Evolutionary conservation across 2,797 vertebrate species (phyloP).

Genomic region (Sebastes steindachneri): DNA sequence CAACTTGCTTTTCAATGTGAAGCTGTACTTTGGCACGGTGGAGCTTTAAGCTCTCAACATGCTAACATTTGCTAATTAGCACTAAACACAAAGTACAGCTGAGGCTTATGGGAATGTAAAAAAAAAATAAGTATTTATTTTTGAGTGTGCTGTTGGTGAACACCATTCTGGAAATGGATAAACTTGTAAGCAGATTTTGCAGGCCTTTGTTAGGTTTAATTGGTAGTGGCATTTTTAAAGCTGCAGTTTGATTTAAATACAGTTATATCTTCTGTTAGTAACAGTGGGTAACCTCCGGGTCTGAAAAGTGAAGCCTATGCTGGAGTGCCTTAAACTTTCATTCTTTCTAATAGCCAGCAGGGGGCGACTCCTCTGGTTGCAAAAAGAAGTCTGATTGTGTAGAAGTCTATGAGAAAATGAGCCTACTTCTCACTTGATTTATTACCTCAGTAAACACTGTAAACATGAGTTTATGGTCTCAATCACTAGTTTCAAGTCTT

Average conservation of each 20-base stretch:
- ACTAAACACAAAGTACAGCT: not conserved
- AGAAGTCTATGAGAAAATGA: too few relatives aligned
- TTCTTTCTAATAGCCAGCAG: too few relatives aligned
- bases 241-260: not conserved
- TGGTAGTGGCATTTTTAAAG: not conserved
- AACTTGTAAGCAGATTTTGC: fast-evolving
- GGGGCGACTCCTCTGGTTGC: too few relatives aligned
- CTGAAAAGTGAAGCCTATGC: too few relatives aligned
- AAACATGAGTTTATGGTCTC: too few relatives aligned
- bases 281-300: too few relatives aligned
- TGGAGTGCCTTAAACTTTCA: too few relatives aligned
- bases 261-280: not conserved
- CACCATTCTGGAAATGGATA: not conserved
- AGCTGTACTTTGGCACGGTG: not conserved
- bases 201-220: not conserved
- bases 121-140: not conserved
- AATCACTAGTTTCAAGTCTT: fast-evolving
- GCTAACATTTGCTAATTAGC: not conserved
- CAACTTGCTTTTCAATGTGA: not conserved
- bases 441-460: too few relatives aligned
- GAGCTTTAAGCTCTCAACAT: not conserved
- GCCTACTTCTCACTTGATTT: too few relatives aligned
- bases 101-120: not conserved
- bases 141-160: not conserved
- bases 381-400: fast-evolving